These are phyloP conservation scores for Harpagoxenus sublaevis DNA, from an alignment of 2,888 invertebrate species.

Conservation along the genomic window DNA sequence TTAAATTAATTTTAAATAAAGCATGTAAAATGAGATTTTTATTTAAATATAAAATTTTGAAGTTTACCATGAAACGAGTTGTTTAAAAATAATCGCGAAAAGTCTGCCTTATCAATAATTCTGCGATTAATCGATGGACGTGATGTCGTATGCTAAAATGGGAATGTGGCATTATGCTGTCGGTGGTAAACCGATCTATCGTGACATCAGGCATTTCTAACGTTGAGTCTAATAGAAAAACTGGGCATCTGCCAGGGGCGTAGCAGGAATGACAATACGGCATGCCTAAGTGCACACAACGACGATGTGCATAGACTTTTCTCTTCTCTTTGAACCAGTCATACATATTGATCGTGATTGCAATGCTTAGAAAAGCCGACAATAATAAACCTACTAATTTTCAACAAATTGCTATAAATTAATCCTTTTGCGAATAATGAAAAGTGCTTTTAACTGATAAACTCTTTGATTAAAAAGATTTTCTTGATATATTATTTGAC, in stretches of 20 bases:
- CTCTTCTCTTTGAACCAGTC: slow-evolving; percentile 36
- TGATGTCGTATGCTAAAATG: slow-evolving; percentile 21
- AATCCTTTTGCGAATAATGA: background rate
- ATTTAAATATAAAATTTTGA: background rate
- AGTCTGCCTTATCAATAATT: background rate
- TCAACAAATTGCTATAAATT: background rate
- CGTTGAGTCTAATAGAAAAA: slow-evolving; percentile 71
- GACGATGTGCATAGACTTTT: slow-evolving; percentile 35
- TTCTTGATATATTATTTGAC: background rate
- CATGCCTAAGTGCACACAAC: slow-evolving; percentile 35
- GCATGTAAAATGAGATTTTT: background rate
- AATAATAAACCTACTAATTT: slow-evolving; percentile 4
- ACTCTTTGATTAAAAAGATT: background rate
- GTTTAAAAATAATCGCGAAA: background rate
- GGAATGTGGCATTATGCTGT: slow-evolving; percentile 13
- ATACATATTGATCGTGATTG: slow-evolving; percentile 32
- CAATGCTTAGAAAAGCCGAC: background rate
- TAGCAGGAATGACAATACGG: slow-evolving; percentile 67
- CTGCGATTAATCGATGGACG: background rate
- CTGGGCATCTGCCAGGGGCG: slow-evolving; percentile 73
- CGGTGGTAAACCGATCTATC: slow-evolving; percentile 47
- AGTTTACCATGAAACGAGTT: background rate
- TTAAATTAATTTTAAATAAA: background rate
- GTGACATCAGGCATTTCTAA: slow-evolving; percentile 65
- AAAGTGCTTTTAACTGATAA: background rate